Evolutionary conservation across 2,113 vertebrate species (phyloP).

Genomic region (Indicator maculatus): DNA sequence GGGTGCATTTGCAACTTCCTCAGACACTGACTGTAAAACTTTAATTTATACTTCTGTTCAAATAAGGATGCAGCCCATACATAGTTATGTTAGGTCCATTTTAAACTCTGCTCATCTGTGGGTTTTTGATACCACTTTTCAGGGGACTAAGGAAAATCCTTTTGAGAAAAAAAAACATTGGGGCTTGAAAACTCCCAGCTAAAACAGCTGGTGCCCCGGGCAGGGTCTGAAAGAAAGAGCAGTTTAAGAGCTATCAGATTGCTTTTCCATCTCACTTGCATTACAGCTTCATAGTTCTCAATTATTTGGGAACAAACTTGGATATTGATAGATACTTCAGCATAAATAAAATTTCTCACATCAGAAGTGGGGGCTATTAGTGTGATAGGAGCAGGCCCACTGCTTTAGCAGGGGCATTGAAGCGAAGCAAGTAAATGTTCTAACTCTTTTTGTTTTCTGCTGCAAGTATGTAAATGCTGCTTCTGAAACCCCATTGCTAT

Average conservation of each 20-base stretch:
- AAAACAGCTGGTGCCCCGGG: not conserved
- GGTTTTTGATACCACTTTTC: not conserved
- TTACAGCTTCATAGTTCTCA: not conserved
- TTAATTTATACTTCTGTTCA: not conserved
- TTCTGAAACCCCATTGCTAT: not conserved
- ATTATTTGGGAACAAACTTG: not conserved
- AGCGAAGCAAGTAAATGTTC: fast-evolving
- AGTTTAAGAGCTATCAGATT: not conserved
- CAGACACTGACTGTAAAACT: not conserved
- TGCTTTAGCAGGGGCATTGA: not conserved
- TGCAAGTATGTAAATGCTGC: fast-evolving
- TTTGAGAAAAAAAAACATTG: not conserved
- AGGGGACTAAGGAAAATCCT: not conserved
- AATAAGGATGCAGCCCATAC: not conserved
- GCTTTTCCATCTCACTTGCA: constrained; percentile 3
- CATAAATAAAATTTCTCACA: not conserved
- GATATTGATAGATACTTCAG: not conserved
- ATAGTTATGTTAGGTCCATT: not conserved
- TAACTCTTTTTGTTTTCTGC: not conserved
- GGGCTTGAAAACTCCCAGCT: not conserved
- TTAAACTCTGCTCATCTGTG: not conserved
- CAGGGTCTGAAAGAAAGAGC: not conserved
- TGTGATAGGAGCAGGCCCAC: fast-evolving
- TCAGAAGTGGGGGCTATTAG: not conserved
- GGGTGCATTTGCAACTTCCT: not conserved